Percentiles rank a stretch among this genome's conserved stretches.
These are phyloP conservation scores for Kryptopterus vitreolus DNA, from an alignment of 2,797 vertebrate species.

Conservation along the genomic window DNA sequence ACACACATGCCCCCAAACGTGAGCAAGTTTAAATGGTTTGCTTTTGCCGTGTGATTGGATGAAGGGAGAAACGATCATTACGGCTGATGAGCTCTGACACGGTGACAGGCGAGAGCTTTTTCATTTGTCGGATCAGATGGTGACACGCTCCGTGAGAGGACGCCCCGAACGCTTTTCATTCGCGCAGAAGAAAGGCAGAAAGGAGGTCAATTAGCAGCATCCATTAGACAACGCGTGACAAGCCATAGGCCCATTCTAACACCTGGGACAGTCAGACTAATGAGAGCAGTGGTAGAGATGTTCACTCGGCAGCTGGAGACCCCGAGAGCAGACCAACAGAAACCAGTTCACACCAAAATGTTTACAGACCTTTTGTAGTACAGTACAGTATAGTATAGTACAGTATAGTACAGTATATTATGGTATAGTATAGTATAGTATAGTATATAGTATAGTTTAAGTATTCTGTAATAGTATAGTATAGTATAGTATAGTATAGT, in stretches of 20 bases:
- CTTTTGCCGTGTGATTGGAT: slow-evolving; percentile 64
- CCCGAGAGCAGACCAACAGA: slow-evolving; percentile 40
- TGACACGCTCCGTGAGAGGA: slow-evolving; percentile 78
- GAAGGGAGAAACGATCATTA: slow-evolving; percentile 74
- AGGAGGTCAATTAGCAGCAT: slow-evolving; percentile 83
- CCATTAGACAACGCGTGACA: slow-evolving; percentile 80
- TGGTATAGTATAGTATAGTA: background rate
- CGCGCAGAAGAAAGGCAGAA: slow-evolving; percentile 72
- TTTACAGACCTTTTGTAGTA: background rate
- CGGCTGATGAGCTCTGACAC: slow-evolving; percentile 80
- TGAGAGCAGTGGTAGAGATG: slow-evolving; percentile 70
- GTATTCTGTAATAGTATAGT: background rate
- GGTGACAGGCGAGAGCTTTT: slow-evolving; percentile 80
- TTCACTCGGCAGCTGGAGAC: slow-evolving; percentile 61
- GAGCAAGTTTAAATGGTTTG: slow-evolving; percentile 63
- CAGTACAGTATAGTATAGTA: background rate
- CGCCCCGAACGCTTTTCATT: slow-evolving; percentile 77
- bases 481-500: background rate
- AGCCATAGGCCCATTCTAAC: slow-evolving; percentile 69
- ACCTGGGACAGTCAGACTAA: slow-evolving; percentile 76
- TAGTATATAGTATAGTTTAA: too few relatives aligned
- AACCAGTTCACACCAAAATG: background rate
- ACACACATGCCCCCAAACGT: slow-evolving; percentile 41
- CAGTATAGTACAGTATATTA: background rate
- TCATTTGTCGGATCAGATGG: slow-evolving; percentile 82